Conservation (phyloP, 53 echinoderm and acorn worm species). For the Arbacia lixula region DNA sequence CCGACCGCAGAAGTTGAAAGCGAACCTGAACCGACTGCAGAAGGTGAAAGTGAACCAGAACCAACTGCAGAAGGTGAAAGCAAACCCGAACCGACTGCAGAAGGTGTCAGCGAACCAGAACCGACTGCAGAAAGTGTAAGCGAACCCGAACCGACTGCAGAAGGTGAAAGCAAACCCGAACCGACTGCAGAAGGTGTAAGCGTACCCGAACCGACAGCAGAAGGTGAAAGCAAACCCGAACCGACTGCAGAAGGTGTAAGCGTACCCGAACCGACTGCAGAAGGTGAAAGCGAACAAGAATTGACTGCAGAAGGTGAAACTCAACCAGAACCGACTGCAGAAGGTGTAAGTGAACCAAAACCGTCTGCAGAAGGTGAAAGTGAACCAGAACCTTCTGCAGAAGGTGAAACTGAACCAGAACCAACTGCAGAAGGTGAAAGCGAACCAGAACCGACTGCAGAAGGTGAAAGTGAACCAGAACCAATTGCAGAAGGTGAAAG, state of each 20-base stretch:
- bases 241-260: slow-evolving; percentile 34
- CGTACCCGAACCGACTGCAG: slow-evolving; percentile 28
- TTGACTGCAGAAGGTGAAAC: slow-evolving; percentile 35
- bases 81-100: slow-evolving; percentile 18
- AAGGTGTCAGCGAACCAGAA: slow-evolving; percentile 19
- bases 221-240: slow-evolving; percentile 35
- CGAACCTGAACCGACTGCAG: slow-evolving; percentile 22
- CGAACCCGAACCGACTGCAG: slow-evolving; percentile 15
- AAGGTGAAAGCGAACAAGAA: slow-evolving; percentile 30
- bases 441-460: slow-evolving; percentile 41
- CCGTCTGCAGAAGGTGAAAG: slow-evolving; percentile 42
- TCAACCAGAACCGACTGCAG: slow-evolving; percentile 33
- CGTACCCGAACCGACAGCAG: slow-evolving; percentile 22
- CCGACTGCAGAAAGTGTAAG: slow-evolving; percentile 20
- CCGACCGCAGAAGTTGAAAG: slow-evolving; percentile 7
- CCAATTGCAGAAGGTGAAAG: neutral
- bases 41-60: slow-evolving; percentile 24
- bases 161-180: slow-evolving; percentile 26
- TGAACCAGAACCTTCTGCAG: slow-evolving; percentile 29
- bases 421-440: slow-evolving; percentile 42
- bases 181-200: slow-evolving; percentile 18
- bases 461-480: slow-evolving; percentile 32
- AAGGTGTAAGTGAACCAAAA: slow-evolving; percentile 38
- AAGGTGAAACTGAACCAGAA: slow-evolving; percentile 30
- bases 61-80: slow-evolving; percentile 25